These are phyloP conservation scores for Melolontha melolontha DNA, from an alignment of 2,888 invertebrate species.

Conservation along the genomic window DNA sequence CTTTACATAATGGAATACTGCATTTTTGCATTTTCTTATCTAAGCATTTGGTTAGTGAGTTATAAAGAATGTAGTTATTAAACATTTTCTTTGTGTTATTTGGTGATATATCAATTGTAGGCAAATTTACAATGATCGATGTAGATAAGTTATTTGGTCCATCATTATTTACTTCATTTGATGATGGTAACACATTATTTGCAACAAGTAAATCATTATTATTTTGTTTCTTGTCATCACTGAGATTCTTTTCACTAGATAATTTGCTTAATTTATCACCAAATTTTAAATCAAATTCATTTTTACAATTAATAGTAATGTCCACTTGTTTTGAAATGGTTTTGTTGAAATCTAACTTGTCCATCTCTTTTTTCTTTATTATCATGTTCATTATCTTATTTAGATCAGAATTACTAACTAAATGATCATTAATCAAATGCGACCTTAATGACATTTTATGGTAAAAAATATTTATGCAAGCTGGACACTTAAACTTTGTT, in stretches of 20 bases:
- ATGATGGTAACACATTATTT: slow-evolving; percentile 19
- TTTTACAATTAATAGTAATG: slow-evolving; percentile 50
- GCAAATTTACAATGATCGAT: slow-evolving; percentile 43
- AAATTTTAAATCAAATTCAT: slow-evolving; percentile 49
- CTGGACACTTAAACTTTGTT: slow-evolving; percentile 74
- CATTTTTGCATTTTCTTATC: slow-evolving; percentile 65
- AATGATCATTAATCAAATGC: slow-evolving; percentile 77
- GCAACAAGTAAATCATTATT: slow-evolving; percentile 9
- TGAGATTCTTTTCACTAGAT: slow-evolving; percentile 43
- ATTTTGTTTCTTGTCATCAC: slow-evolving; percentile 42
- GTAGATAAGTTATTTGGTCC: neutral
- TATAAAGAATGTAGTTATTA: slow-evolving; percentile 48
- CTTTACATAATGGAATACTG: slow-evolving; percentile 69
- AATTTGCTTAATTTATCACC: slow-evolving; percentile 41
- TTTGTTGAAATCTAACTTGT: slow-evolving; percentile 37
- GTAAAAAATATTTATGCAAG: slow-evolving; percentile 75
- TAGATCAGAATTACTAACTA: slow-evolving; percentile 73
- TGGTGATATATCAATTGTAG: slow-evolving; percentile 44
- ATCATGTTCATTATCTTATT: slow-evolving; percentile 69
- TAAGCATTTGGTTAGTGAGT: slow-evolving; percentile 49
- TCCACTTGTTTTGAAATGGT: slow-evolving; percentile 8
- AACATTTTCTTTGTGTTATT: slow-evolving; percentile 46
- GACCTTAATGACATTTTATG: slow-evolving; percentile 72
- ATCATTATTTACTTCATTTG: slow-evolving; percentile 11
- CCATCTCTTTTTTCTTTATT: slow-evolving; percentile 40